These are phyloP conservation scores for Ectemnius lituratus DNA, from an alignment of 2,888 invertebrate species.

Conservation along the genomic window DNA sequence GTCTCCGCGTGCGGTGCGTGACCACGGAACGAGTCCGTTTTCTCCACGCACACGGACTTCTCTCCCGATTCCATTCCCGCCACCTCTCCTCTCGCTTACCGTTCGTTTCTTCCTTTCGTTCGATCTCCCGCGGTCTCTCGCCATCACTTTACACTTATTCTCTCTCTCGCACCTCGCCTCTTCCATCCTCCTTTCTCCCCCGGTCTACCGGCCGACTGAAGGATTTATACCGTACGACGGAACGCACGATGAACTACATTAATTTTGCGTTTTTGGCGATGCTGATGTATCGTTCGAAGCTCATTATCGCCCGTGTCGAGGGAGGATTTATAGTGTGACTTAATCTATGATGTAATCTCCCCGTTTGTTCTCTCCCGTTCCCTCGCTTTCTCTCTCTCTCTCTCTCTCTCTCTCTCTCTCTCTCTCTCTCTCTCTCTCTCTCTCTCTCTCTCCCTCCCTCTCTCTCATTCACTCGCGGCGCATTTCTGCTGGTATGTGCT, in stretches of 20 bases:
- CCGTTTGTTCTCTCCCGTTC: conserved; percentile 44
- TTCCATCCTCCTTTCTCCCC: not conserved
- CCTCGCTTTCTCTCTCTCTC: not conserved
- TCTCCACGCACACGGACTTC: conserved; percentile 40
- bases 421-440: not conserved
- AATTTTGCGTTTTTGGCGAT: conserved; percentile 61
- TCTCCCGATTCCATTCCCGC: conserved; percentile 17
- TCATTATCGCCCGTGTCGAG: conserved; percentile 60
- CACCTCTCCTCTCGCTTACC: conserved; percentile 1
- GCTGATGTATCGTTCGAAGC: conserved; percentile 57
- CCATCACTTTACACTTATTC: conserved; percentile 9
- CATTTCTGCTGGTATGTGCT: not conserved
- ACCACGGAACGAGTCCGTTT: conserved; percentile 25
- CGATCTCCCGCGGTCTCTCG: conserved; percentile 6
- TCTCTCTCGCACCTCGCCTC: not conserved
- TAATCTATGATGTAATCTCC: conserved; percentile 63
- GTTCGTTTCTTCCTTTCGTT: conserved; percentile 14
- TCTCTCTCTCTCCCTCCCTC: not conserved
- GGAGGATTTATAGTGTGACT: conserved; percentile 58
- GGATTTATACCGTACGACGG: conserved; percentile 54
- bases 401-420: conserved; percentile 7
- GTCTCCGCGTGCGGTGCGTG: conserved; percentile 42
- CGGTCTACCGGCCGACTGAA: conserved; percentile 43
- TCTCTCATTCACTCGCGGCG: not conserved
- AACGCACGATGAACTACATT: conserved; percentile 57